These are phyloP conservation scores for Prosapia bicincta DNA, from an alignment of 2,888 invertebrate genomes.

Conservation along the genomic window DNA sequence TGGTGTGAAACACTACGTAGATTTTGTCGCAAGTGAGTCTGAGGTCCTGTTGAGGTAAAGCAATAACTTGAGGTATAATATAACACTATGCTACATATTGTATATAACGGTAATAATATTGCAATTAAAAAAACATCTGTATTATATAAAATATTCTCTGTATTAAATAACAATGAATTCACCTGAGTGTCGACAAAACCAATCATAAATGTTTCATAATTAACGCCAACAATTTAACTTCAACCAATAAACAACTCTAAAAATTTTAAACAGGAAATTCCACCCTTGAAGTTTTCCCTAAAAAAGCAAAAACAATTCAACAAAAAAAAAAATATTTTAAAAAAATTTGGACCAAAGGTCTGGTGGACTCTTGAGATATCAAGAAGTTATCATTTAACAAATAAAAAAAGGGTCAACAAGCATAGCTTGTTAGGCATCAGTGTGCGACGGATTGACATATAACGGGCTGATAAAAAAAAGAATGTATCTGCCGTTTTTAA, in stretches of 20 bases:
- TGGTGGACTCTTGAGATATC: background rate
- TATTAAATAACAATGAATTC: slow-evolving; percentile 24
- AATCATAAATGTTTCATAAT: slow-evolving; percentile 19
- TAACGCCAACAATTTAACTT: slow-evolving; percentile 14
- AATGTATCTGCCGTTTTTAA: background rate
- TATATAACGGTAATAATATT: slow-evolving; percentile 26
- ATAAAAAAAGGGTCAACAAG: background rate
- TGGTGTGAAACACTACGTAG: background rate
- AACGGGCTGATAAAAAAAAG: background rate
- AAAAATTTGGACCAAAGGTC: slow-evolving; percentile 1
- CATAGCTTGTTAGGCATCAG: background rate
- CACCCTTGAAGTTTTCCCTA: background rate
- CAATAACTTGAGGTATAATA: slow-evolving; percentile 9
- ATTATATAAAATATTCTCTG: slow-evolving; percentile 29
- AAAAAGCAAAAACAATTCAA: background rate
- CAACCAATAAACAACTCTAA: background rate
- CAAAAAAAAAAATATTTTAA: background rate
- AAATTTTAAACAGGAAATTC: background rate
- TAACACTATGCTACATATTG: slow-evolving; percentile 20
- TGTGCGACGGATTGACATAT: background rate
- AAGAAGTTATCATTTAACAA: background rate
- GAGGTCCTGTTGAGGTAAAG: slow-evolving; percentile 20
- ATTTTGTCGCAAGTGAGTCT: background rate
- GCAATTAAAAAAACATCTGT: slow-evolving; percentile 23
- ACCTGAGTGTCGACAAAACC: background rate